Percentiles rank a stretch among this genome's conserved stretches.
Evolutionary conservation across 2,113 vertebrate genomes (phyloP).

Genomic region (Nanorana parkeri): DNA sequence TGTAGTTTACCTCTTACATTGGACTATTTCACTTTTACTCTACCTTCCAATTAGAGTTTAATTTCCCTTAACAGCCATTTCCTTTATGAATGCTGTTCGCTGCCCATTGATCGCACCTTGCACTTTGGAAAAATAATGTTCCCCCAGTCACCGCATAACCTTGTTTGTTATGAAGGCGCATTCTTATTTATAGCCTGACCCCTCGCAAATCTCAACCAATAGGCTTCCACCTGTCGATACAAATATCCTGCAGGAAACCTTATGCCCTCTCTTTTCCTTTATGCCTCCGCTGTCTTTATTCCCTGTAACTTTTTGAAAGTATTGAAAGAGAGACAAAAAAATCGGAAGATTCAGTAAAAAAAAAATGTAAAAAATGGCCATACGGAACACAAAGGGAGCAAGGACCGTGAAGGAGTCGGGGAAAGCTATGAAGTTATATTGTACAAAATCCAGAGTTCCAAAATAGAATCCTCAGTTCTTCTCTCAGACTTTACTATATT

Average conservation of each 20-base stretch:
- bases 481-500: too few species aligned
- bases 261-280: neutral
- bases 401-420: too few species aligned
- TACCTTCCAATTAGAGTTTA: conserved; percentile 29
- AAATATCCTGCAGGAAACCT: neutral
- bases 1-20: neutral
- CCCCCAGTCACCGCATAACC: neutral
- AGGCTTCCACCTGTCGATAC: neutral
- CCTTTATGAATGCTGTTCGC: conserved; percentile 14
- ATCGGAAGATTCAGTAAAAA: too few species aligned
- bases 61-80: conserved; percentile 8
- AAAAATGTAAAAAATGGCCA: too few species aligned
- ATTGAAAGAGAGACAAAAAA: too few species aligned
- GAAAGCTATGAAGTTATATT: too few species aligned
- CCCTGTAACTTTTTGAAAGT: too few species aligned
- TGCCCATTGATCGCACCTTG: conserved; percentile 21
- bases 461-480: too few species aligned
- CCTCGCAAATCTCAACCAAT: neutral
- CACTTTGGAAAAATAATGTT: neutral
- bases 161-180: neutral
- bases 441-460: too few species aligned
- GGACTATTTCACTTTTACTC: conserved; percentile 1
- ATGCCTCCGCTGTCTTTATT: neutral
- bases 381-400: too few species aligned
- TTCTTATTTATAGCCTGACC: neutral